A percentile compares a stretch with the other conserved stretches of the same genome.
These are phyloP conservation scores for Drosophila testacea DNA, from an alignment of 2,888 invertebrate genomes.

Conservation along the genomic window DNA sequence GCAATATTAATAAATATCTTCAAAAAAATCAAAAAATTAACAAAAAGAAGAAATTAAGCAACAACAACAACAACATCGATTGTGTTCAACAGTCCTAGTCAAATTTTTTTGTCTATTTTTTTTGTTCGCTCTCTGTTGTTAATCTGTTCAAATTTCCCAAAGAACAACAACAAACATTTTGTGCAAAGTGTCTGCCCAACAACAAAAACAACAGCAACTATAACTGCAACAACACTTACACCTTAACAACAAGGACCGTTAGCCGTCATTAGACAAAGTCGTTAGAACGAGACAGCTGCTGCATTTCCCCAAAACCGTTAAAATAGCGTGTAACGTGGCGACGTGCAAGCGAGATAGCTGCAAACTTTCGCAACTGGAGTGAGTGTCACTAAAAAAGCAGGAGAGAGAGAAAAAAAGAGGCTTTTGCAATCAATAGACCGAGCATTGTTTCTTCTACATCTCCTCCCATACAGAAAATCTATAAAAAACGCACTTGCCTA, in stretches of 20 bases:
- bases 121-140: slow-evolving; percentile 14
- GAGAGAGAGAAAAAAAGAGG: slow-evolving; percentile 33
- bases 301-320: slow-evolving; percentile 10
- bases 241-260: slow-evolving; percentile 22
- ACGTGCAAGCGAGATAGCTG: slow-evolving; percentile 37
- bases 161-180: slow-evolving; percentile 29
- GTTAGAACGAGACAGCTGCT: slow-evolving; percentile 47
- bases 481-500: not conserved
- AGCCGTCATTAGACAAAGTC: slow-evolving; percentile 30
- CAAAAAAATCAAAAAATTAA: not conserved
- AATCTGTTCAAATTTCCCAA: slow-evolving; percentile 15
- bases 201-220: slow-evolving; percentile 25
- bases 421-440: slow-evolving; percentile 65
- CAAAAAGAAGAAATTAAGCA: not conserved
- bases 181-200: slow-evolving; percentile 25
- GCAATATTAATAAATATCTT: slow-evolving; percentile 23
- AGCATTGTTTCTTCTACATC: slow-evolving; percentile 12
- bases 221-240: slow-evolving; percentile 22
- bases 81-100: slow-evolving; percentile 36
- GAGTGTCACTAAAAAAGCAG: slow-evolving; percentile 1
- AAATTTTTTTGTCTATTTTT: slow-evolving; percentile 24
- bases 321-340: slow-evolving; percentile 15
- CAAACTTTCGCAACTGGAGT: slow-evolving; percentile 11
- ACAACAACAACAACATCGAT: slow-evolving; percentile 22
- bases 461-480: not conserved